Base-by-base conservation (phyloP, 2,113 vertebrate species). In the Rhinopomastus cyanomelas region DNA sequence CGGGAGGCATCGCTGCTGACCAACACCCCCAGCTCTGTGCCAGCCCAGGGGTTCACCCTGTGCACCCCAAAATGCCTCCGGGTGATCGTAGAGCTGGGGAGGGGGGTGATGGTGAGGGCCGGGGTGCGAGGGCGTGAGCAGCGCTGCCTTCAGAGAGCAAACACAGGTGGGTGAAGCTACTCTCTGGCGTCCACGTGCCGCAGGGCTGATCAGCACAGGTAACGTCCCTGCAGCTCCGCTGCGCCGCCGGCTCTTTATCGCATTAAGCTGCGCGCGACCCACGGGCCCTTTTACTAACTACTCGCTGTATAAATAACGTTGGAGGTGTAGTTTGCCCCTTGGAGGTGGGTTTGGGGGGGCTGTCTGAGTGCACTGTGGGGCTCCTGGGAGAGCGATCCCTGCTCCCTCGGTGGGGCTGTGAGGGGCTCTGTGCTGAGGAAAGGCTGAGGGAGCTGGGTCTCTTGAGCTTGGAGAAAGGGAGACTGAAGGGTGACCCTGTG, bases 141-240 rank as follows among this genome's bases (percentile, higher is more conserved):
- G 56, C 64, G 87, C 87, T 72, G 72, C 93, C 93, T 96, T 94
- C 96, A 96, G 96, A 96, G 96, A 96, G 96, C 95, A 97, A 96
- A 96, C 84, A 85, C 93, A 83, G 90, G 89, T 95, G 92, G 95
- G 92, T 95, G 81, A 81, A 69, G 73, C 94, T 96, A 90, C 53
- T 94, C 94, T 95, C 88, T 92, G 88, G 78, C 82, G 87, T 93
- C 92, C 96, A 46, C 90, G 82, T 95, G 95, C 83, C 95, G 87
- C 95, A 96, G 95, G 71, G 93, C n/a, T 96, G 94, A 86, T 93
- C 95, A 87, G 89, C 91, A 95, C 80, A 90, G 68, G 90, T 94
- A 93, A n/a, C n/a, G n/a, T n/a, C n/a, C n/a, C n/a, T 91, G 91
- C 86, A 96, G 86, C 81, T 93, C 92, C 95, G 23, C 93, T 95